phyloP scores from a whole-genome alignment of 2,113 vertebrate species.

The Microcebus lehilahytsara region DNA sequence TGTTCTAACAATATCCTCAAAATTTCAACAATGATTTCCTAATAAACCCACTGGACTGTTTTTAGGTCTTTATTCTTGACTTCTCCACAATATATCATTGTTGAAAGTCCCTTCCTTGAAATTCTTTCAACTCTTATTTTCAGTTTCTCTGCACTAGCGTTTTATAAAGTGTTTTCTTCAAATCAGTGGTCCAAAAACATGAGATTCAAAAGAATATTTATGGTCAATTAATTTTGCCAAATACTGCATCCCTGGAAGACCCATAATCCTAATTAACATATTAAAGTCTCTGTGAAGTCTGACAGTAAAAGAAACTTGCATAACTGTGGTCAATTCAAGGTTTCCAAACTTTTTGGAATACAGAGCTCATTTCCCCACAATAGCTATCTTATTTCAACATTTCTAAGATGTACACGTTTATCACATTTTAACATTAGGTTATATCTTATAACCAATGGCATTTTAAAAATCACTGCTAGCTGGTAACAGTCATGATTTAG shows the following conservation, averaged over 20 bases:
- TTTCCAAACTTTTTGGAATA: conserved; percentile 44
- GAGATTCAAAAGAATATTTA: conserved; percentile 55
- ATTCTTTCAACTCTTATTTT: conserved; percentile 19
- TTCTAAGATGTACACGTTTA: not conserved
- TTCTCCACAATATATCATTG: not conserved
- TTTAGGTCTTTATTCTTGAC: not conserved
- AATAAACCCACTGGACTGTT: not conserved
- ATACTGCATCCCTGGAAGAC: conserved; percentile 26
- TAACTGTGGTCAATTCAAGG: conserved; percentile 18
- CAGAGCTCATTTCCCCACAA: conserved; percentile 1
- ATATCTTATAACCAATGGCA: not conserved
- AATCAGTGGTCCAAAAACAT: conserved; percentile 37
- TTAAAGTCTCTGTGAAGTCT: conserved; percentile 48
- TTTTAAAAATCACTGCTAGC: not conserved
- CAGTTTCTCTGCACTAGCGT: not conserved
- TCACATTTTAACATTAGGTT: conserved; percentile 18
- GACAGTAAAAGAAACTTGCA: conserved; percentile 27
- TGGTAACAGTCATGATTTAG: not conserved
- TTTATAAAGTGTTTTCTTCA: conserved; percentile 46
- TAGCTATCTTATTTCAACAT: conserved; percentile 3
- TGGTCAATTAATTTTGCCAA: conserved; percentile 59
- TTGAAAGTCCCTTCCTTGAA: conserved; percentile 18
- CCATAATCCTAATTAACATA: conserved; percentile 34
- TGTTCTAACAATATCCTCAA: not conserved
- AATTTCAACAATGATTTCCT: not conserved